Evolutionary conservation across 2,888 invertebrate genomes (phyloP), one percentile per base, ranked within the genome.

Genomic region (Amphipoea lucens): DNA sequence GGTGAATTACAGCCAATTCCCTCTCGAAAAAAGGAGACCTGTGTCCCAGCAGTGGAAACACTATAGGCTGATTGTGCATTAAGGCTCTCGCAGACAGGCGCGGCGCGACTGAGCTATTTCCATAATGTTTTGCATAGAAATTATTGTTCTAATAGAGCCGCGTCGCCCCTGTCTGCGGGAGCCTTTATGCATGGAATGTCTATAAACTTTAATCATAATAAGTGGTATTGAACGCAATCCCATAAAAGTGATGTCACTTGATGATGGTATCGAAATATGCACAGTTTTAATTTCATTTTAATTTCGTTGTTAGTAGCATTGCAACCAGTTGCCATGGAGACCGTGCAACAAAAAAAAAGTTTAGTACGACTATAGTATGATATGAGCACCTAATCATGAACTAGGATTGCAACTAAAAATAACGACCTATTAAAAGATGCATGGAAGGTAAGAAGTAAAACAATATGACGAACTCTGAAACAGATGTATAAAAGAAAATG

Each of bases 151-250:
- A 51, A 2, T 17, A 20, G 51, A 51, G 17, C 51, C 51, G 17
- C 2, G 17, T 51, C 17, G 17, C 17, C 51, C 2, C 17, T 51
- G 17, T 17, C 51, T 20, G 17, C 6, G n/a, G n/a, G n/a, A n/a
- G n/a, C n/a, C 6, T 51, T 51, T 51, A 60, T n/a, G 48, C 36
- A 54, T 45, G 36, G 40, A 20, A 60, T 71, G 51, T 62, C 63
- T 54, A 54, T 57, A 48, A 84, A 67, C 65, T 48, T 11, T 40
- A 81, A 71, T 71, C 48, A 73, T 69, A 73, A 73, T 69, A 54
- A 82, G 48, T 51, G 62, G 48, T 68, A 83, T 66, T 60, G 60
- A 42, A 36, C 5, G 14, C 17, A 67, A 66, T 23, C 29, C 48
- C 1, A 17, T 60, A 23, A 9, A 17, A 51, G 42, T 73, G 48